phyloP scores from a whole-genome alignment of 2,888 invertebrate genomes.

The Xylophagus ater region DNA sequence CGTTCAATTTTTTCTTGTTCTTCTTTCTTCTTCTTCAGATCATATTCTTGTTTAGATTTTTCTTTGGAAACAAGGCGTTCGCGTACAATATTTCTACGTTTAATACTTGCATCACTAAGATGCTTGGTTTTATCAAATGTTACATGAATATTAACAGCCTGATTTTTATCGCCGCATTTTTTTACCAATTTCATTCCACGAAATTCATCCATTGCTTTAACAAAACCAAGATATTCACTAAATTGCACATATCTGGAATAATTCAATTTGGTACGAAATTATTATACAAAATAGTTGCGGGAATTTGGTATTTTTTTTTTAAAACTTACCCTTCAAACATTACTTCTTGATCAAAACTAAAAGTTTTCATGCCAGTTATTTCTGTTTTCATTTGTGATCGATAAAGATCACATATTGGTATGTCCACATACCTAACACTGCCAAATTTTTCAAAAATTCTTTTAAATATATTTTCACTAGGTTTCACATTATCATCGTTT shows the following conservation, averaged over 20 bases:
- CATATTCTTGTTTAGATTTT: constrained; percentile 58
- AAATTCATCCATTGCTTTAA: constrained; percentile 86
- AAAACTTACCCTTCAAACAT: constrained; percentile 79
- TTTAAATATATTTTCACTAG: constrained; percentile 63
- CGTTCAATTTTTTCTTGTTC: constrained; percentile 50
- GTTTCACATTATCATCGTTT: constrained; percentile 51
- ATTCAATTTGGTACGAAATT: background rate
- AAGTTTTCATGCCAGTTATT: constrained; percentile 69
- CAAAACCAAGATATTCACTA: constrained; percentile 88
- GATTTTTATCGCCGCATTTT: constrained; percentile 54
- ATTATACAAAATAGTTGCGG: background rate
- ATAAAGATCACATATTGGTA: constrained; percentile 82
- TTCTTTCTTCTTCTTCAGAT: constrained; percentile 52
- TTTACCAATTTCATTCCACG: constrained; percentile 78
- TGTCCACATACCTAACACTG: constrained; percentile 74
- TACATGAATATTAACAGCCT: constrained; percentile 56
- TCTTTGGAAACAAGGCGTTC: constrained; percentile 64
- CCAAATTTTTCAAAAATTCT: constrained; percentile 86
- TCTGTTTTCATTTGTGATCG: constrained; percentile 67
- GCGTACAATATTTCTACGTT: constrained; percentile 66
- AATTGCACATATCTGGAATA: constrained; percentile 58
- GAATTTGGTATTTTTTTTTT: too few relatives aligned
- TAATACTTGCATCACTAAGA: constrained; percentile 77
- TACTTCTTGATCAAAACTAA: constrained; percentile 65
- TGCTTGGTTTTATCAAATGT: constrained; percentile 93